A percentile compares a stretch with the other conserved stretches of the same genome.
Evolutionary conservation across 2,888 invertebrate species (phyloP).

Genomic region (Noctua fimbriata): DNA sequence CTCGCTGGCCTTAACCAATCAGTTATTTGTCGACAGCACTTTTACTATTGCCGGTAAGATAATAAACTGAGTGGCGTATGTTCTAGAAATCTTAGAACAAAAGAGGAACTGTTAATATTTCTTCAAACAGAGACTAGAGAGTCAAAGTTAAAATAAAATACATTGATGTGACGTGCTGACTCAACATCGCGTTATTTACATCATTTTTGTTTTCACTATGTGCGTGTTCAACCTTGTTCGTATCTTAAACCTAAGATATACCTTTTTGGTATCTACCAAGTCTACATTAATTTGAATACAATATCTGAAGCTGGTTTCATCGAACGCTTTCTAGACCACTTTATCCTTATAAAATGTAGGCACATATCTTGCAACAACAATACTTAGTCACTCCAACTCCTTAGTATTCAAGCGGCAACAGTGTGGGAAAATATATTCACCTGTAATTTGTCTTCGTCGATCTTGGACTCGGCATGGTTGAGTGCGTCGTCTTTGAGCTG

Average conservation of each 20-base stretch:
- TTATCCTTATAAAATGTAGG: slow-evolving; percentile 26
- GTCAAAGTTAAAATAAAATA: slow-evolving; percentile 9
- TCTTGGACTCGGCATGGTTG: slow-evolving; percentile 86
- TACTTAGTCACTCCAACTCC: slow-evolving; percentile 7
- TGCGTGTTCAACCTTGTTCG: not conserved
- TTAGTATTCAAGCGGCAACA: slow-evolving; percentile 39
- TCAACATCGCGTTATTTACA: not conserved
- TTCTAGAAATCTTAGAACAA: slow-evolving; percentile 50
- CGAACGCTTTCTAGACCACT: slow-evolving; percentile 9
- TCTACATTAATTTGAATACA: slow-evolving; percentile 6
- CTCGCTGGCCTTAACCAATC: slow-evolving; percentile 58
- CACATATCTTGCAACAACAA: slow-evolving; percentile 16
- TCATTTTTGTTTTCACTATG: not conserved
- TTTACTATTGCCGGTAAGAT: slow-evolving; percentile 54
- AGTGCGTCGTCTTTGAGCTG: slow-evolving; percentile 83
- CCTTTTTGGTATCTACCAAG: not conserved
- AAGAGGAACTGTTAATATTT: slow-evolving; percentile 38
- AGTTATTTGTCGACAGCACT: slow-evolving; percentile 46
- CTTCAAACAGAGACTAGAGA: slow-evolving; percentile 42
- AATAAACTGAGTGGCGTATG: slow-evolving; percentile 31
- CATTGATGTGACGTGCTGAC: slow-evolving; percentile 23
- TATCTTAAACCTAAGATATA: not conserved
- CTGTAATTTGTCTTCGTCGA: slow-evolving; percentile 88
- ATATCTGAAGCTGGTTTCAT: slow-evolving; percentile 13
- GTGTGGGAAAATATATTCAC: slow-evolving; percentile 71